Evolutionary conservation across 2,888 invertebrate genomes (phyloP).

Genomic region (Eudemis profundana): DNA sequence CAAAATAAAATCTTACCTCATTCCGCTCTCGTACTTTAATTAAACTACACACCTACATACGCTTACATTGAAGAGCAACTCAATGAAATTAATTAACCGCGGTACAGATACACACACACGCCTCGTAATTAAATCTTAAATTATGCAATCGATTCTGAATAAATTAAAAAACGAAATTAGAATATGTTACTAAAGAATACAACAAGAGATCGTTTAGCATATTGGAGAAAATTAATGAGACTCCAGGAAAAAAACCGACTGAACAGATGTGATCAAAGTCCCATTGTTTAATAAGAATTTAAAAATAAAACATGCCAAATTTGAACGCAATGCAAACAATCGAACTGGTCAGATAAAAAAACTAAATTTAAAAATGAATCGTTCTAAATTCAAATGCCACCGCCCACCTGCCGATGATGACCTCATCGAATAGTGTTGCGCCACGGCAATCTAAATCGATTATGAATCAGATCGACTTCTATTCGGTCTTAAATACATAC

Average conservation of each 20-base stretch:
- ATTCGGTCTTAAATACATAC: constrained; percentile 52
- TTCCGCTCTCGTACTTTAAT: constrained; percentile 14
- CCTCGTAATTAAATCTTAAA: constrained; percentile 5
- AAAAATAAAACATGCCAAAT: constrained; percentile 20
- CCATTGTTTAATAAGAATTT: constrained; percentile 25
- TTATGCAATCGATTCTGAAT: constrained; percentile 32
- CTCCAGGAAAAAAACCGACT: constrained; percentile 4
- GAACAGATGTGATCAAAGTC: constrained; percentile 27
- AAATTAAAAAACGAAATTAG: constrained; percentile 30
- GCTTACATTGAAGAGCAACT: background rate
- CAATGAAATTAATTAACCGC: constrained; percentile 20
- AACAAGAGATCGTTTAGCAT: constrained; percentile 18
- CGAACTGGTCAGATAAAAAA: constrained; percentile 45
- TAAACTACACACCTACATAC: constrained; percentile 24
- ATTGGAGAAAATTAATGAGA: constrained; percentile 18
- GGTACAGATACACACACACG: constrained; percentile 9
- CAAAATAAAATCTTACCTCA: constrained; percentile 23
- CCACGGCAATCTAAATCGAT: constrained; percentile 59
- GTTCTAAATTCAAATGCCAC: constrained; percentile 46
- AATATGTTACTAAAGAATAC: constrained; percentile 20
- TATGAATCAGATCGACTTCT: constrained; percentile 56
- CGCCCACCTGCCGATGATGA: constrained; percentile 59
- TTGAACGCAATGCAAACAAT: constrained; percentile 37
- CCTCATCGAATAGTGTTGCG: constrained; percentile 64
- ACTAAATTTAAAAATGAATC: constrained; percentile 51